A percentile compares a stretch with the other conserved stretches of the same genome.
Conservation (phyloP, 2,797 vertebrate species). For the Coregonus sp. region DNA sequence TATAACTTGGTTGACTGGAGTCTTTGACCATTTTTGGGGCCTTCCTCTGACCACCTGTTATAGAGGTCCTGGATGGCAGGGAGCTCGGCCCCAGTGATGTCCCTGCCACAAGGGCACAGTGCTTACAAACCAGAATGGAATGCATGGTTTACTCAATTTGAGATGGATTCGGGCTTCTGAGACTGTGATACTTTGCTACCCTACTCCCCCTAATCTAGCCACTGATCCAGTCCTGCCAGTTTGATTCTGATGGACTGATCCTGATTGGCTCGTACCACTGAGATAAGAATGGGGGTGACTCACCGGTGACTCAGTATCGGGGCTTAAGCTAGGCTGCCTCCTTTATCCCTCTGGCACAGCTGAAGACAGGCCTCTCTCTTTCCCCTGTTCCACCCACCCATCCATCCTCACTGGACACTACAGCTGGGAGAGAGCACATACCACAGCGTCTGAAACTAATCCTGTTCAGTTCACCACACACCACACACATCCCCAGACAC, state of each 20-base stretch:
- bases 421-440: conserved; percentile 30
- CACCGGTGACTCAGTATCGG: not conserved
- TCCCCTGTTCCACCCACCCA: conserved; percentile 6
- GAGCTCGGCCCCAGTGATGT: conserved; percentile 10
- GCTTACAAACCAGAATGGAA: conserved; percentile 42
- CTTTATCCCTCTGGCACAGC: conserved; percentile 56
- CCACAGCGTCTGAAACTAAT: conserved; percentile 30
- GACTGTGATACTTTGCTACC: conserved; percentile 1
- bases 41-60: too few relatives aligned
- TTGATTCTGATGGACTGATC: conserved; percentile 26
- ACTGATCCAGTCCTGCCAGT: conserved; percentile 28
- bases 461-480: conserved; percentile 39
- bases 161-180: conserved; percentile 5
- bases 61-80: too few relatives aligned
- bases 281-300: conserved; percentile 19
- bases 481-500: conserved; percentile 38
- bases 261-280: conserved; percentile 19
- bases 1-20: too few relatives aligned
- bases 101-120: conserved; percentile 41
- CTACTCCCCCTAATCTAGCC: not conserved
- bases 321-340: conserved; percentile 6
- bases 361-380: conserved; percentile 43
- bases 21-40: too few relatives aligned
- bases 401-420: conserved; percentile 16
- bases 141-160: not conserved